A percentile compares a stretch with the other conserved stretches of the same genome.
These are phyloP conservation scores for Oscarella lobularis DNA, from an alignment of 37 sponge, comb jelly and placozoan species.

Conservation along the genomic window DNA sequence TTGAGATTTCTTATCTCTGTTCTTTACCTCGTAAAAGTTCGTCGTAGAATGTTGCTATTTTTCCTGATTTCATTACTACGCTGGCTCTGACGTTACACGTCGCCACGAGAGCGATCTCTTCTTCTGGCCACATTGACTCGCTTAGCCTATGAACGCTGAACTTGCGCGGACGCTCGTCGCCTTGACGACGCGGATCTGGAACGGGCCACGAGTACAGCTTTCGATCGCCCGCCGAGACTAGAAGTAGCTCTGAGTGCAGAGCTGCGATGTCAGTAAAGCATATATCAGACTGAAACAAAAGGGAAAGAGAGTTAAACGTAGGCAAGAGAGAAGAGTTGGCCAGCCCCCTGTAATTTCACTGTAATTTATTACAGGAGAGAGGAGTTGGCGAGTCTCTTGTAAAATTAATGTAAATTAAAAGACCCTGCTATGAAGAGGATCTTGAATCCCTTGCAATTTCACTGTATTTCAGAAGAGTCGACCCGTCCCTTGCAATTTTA, in stretches of 20 bases:
- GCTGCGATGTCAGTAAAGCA: slow-evolving; percentile 38
- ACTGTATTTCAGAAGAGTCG: no score
- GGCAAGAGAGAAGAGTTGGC: neutral
- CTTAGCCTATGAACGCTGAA: slow-evolving; percentile 40
- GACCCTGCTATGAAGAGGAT: no score
- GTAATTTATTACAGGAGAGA: no score
- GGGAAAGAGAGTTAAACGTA: no score
- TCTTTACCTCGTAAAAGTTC: slow-evolving; percentile 52
- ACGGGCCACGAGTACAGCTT: slow-evolving; percentile 52
- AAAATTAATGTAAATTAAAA: no score
- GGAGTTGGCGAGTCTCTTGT: no score
- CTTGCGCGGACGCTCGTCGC: neutral
- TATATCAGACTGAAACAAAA: neutral
- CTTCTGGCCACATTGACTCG: slow-evolving; percentile 27
- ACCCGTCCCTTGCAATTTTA: no score
- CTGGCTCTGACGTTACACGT: slow-evolving; percentile 44
- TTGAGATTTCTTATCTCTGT: neutral
- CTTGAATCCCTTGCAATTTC: no score
- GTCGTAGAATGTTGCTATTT: slow-evolving; percentile 71
- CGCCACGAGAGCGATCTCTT: slow-evolving; percentile 25
- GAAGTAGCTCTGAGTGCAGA: slow-evolving; percentile 59
- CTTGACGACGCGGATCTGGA: neutral
- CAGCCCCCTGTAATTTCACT: no score
- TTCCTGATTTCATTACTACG: slow-evolving; percentile 41
- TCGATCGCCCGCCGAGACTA: slow-evolving; percentile 24